phyloP scores from a whole-genome alignment of 2,113 vertebrate genomes.

The Pimephales promelas region DNA sequence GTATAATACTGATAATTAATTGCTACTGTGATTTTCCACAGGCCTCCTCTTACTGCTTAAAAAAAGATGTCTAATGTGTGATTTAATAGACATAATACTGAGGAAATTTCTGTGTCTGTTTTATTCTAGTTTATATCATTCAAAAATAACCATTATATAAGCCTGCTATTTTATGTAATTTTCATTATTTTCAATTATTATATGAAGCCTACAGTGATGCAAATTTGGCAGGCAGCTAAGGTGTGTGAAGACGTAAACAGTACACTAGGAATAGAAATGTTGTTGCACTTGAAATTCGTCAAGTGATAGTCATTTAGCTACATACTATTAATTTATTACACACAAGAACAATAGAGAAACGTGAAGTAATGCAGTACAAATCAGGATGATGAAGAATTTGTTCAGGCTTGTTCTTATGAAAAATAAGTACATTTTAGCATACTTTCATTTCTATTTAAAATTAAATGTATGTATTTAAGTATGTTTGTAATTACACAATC shows the following conservation, averaged over 20 bases:
- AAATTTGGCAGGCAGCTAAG: background rate
- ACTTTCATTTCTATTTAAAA: too few relatives aligned
- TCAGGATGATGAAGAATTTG: background rate
- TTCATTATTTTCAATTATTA: background rate
- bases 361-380: background rate
- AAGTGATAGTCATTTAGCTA: background rate
- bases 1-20: background rate
- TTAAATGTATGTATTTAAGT: too few relatives aligned
- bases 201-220: background rate
- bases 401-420: background rate
- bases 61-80: background rate
- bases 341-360: background rate
- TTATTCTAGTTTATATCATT: background rate
- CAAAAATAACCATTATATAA: constrained; percentile 3
- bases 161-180: background rate
- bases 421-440: too few relatives aligned
- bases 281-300: background rate
- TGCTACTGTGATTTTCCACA: background rate
- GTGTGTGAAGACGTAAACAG: background rate
- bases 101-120: background rate
- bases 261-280: background rate
- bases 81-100: background rate
- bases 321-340: background rate
- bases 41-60: background rate
- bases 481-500: too few relatives aligned